Conservation (phyloP, 2,797 vertebrate genomes). For the Crax fasciolata region DNA sequence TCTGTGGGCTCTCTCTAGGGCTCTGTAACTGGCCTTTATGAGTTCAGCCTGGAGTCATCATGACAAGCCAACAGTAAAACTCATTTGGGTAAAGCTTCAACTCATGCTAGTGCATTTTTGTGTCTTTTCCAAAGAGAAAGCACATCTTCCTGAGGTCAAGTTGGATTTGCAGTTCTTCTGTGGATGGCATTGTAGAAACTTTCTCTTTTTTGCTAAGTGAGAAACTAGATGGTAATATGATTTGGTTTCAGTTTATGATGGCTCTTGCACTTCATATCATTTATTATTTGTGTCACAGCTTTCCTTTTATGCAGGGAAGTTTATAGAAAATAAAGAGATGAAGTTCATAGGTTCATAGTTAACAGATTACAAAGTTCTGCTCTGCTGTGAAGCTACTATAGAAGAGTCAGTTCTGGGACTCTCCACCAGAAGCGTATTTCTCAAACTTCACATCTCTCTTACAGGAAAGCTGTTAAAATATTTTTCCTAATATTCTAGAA, state of each 20-base stretch:
- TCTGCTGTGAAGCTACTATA: not conserved
- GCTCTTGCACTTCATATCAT: not conserved
- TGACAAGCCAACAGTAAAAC: not conserved
- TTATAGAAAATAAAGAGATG: not conserved
- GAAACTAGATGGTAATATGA: not conserved
- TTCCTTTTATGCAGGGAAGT: not conserved
- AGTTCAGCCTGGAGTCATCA: not conserved
- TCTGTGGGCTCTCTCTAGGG: not conserved
- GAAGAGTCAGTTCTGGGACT: not conserved
- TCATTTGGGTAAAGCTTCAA: not conserved
- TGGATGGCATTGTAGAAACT: not conserved
- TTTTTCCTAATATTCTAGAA: not conserved
- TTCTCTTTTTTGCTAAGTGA: not conserved
- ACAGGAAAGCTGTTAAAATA: not conserved
- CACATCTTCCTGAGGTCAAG: not conserved
- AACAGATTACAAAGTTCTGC: not conserved
- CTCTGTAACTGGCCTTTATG: not conserved
- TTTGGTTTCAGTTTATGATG: not conserved
- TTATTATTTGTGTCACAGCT: not conserved
- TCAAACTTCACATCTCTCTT: not conserved
- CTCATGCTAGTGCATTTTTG: not conserved
- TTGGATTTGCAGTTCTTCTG: conserved; percentile 2
- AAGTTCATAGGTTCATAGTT: not conserved
- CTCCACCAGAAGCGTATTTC: not conserved
- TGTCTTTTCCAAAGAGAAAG: not conserved